A percentile compares a stretch with the other conserved stretches of the same genome.
These are phyloP conservation scores for Brachirus orientalis DNA, from an alignment of 2,113 vertebrate genomes.

Conservation along the genomic window DNA sequence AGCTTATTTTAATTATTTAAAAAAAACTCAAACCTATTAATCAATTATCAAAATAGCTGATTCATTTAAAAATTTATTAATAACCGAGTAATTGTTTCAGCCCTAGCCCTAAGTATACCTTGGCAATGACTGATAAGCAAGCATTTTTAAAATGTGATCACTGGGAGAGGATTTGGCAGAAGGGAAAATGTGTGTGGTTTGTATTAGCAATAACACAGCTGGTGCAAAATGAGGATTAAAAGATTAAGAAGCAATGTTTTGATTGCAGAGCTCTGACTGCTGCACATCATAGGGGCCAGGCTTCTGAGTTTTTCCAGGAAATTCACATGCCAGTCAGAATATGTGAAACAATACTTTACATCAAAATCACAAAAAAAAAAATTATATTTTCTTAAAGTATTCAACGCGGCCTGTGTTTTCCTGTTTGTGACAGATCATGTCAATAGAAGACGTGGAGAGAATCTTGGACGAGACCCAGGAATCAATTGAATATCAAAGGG, in stretches of 20 bases:
- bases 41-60: no score
- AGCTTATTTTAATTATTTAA: no score
- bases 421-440: conserved; percentile 87
- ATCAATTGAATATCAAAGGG: conserved; percentile 92
- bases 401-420: neutral
- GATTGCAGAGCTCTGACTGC: conserved; percentile 54
- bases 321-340: conserved; percentile 16
- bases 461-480: conserved; percentile 97
- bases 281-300: no score
- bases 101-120: no score
- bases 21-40: no score
- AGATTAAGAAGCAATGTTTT: conserved; percentile 72
- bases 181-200: conserved; percentile 42
- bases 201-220: no score
- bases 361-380: no score
- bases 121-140: conserved; percentile 13
- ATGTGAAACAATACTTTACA: conserved; percentile 13
- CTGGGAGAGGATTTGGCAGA: conserved; percentile 10
- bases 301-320: no score
- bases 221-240: conserved; percentile 72
- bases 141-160: conserved; percentile 28
- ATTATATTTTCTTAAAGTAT: conserved; percentile 8
- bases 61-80: no score
- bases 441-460: conserved; percentile 91
- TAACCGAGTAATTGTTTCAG: no score